phyloP scores from a whole-genome alignment of 1,140 invertebrate species.

The Mycetomoellerius zeteki region DNA sequence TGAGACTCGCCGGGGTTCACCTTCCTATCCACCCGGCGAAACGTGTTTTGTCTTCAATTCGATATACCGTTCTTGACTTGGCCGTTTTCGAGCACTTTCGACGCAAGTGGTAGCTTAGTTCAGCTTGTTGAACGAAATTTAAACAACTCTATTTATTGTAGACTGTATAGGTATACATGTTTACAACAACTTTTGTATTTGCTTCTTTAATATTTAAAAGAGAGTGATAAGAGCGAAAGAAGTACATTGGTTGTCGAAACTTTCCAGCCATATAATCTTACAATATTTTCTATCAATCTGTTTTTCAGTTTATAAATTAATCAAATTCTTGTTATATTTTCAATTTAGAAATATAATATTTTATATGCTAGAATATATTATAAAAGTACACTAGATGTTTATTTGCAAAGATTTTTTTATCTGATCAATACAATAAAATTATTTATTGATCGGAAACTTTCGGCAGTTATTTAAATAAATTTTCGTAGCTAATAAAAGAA shows the following conservation, averaged over 20 bases:
- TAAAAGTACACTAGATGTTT: no score
- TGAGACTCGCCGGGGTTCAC: conserved; percentile 60
- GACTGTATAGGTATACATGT: not conserved
- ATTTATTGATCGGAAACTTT: no score
- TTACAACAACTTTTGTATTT: not conserved
- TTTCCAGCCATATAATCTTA: no score
- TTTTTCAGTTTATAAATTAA: no score
- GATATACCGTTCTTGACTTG: conserved; percentile 52
- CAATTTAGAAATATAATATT: no score
- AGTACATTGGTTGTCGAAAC: no score
- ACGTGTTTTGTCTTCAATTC: conserved; percentile 55
- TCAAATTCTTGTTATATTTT: no score
- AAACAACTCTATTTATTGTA: conserved; percentile 23
- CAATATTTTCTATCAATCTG: no score
- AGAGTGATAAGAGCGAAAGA: not conserved
- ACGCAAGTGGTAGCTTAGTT: conserved; percentile 17
- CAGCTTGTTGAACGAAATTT: conserved; percentile 17
- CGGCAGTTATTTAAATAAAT: no score
- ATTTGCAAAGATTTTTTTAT: no score
- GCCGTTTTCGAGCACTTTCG: conserved; percentile 36
- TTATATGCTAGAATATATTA: no score
- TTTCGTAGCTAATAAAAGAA: not conserved
- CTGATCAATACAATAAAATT: no score
- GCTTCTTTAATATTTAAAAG: not conserved
- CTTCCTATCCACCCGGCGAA: conserved; percentile 66